These are phyloP conservation scores for Carpatolechia fugitivella DNA, from an alignment of 2,888 invertebrate genomes.

Conservation along the genomic window DNA sequence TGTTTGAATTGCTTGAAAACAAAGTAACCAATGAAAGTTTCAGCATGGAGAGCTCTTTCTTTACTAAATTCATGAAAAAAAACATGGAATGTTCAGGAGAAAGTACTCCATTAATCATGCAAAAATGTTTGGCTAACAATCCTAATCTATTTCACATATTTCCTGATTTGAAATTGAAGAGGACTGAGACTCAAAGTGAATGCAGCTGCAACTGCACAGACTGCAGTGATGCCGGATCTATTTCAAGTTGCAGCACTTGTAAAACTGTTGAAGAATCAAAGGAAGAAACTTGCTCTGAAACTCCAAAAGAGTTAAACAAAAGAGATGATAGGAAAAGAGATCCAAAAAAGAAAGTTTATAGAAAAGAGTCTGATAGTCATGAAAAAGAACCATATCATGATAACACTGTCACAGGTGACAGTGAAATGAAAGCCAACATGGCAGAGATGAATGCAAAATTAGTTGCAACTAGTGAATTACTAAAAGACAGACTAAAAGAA, in stretches of 20 bases:
- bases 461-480: constrained; percentile 77
- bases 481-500: constrained; percentile 81
- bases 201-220: constrained; percentile 57
- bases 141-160: constrained; percentile 55
- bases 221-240: constrained; percentile 53
- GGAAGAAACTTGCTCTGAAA: constrained; percentile 30
- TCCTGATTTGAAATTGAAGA: constrained; percentile 43
- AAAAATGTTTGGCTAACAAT: constrained; percentile 60
- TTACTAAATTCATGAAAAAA: constrained; percentile 72
- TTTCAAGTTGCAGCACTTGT: constrained; percentile 65
- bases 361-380: constrained; percentile 36
- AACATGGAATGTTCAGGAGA: constrained; percentile 61
- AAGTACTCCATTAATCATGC: constrained; percentile 64
- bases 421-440: constrained; percentile 57
- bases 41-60: constrained; percentile 83
- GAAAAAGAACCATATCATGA: constrained; percentile 33
- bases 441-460: constrained; percentile 70
- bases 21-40: constrained; percentile 86
- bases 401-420: constrained; percentile 50
- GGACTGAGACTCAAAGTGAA: constrained; percentile 47
- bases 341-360: constrained; percentile 21
- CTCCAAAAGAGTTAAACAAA: constrained; percentile 25
- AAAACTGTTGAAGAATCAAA: constrained; percentile 50
- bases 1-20: constrained; percentile 89
- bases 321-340: constrained; percentile 29